These are phyloP conservation scores for Bubo blakistoni DNA, from an alignment of 2,113 vertebrate genomes.

Conservation along the genomic window DNA sequence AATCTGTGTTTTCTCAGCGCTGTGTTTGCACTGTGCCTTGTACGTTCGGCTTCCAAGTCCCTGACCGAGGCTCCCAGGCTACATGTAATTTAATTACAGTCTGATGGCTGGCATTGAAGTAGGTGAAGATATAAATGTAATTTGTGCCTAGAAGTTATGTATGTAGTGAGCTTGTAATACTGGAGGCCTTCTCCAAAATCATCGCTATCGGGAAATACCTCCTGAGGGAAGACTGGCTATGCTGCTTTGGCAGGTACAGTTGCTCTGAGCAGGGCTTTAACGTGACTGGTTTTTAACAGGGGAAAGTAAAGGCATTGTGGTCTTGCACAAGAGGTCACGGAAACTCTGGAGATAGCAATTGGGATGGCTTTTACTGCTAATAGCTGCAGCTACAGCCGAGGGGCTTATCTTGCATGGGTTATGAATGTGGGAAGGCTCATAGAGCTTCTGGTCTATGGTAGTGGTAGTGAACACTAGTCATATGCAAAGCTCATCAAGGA, in stretches of 20 bases:
- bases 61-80: neutral
- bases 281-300: neutral
- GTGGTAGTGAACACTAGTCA: neutral
- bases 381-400: fast-evolving
- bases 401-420: neutral
- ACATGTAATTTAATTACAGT: neutral
- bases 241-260: neutral
- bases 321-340: neutral
- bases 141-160: neutral
- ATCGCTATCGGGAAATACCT: neutral
- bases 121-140: neutral
- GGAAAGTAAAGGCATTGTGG: neutral
- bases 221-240: neutral
- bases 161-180: neutral
- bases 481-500: neutral
- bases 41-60: fast-evolving
- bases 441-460: neutral
- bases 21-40: fast-evolving
- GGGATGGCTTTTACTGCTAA: neutral
- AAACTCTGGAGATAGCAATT: neutral
- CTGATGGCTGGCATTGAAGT: neutral
- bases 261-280: neutral
- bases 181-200: neutral
- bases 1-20: fast-evolving
- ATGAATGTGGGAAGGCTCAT: neutral